Conservation (phyloP, 2,888 invertebrate species). For the Epistrophe eligans region DNA sequence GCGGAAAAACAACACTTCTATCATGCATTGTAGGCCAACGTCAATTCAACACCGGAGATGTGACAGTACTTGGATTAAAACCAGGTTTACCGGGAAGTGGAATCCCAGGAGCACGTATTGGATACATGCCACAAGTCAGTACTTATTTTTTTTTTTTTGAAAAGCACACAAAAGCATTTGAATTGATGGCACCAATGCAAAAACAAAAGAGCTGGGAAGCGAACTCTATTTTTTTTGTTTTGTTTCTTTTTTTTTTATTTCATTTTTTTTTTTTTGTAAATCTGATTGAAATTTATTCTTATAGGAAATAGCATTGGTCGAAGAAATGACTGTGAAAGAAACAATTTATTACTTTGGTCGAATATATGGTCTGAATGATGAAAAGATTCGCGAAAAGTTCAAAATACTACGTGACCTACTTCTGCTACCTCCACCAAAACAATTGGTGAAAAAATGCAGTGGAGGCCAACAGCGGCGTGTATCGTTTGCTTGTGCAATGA, state of each 20-base stretch:
- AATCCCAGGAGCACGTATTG: constrained; percentile 89
- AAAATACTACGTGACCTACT: constrained; percentile 89
- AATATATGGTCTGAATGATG: constrained; percentile 90
- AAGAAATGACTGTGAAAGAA: constrained; percentile 92
- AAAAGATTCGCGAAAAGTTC: constrained; percentile 87
- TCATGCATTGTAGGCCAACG: constrained; percentile 93
- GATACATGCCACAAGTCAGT: constrained; percentile 93
- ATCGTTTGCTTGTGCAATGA: constrained; percentile 94
- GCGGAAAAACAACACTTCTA: constrained; percentile 94
- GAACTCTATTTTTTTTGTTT: constrained; percentile 35
- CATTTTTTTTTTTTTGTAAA: background rate
- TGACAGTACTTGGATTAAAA: constrained; percentile 90
- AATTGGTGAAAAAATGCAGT: constrained; percentile 89
- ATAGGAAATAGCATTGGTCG: constrained; percentile 91
- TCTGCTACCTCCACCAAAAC: constrained; percentile 89
- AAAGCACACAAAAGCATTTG: constrained; percentile 15
- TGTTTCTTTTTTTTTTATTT: too few species aligned
- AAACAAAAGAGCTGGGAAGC: constrained; percentile 56
- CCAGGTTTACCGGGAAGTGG: constrained; percentile 88
- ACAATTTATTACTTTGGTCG: constrained; percentile 94
- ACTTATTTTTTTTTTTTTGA: constrained; percentile 17
- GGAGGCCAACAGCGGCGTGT: constrained; percentile 96
- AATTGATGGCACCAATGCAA: constrained; percentile 21
- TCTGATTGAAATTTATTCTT: background rate
- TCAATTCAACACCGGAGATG: constrained; percentile 88